A percentile compares a stretch with the other conserved stretches of the same genome.
These are phyloP conservation scores for Schrankia costaestrigalis DNA, from an alignment of 2,888 invertebrate species.

Conservation along the genomic window DNA sequence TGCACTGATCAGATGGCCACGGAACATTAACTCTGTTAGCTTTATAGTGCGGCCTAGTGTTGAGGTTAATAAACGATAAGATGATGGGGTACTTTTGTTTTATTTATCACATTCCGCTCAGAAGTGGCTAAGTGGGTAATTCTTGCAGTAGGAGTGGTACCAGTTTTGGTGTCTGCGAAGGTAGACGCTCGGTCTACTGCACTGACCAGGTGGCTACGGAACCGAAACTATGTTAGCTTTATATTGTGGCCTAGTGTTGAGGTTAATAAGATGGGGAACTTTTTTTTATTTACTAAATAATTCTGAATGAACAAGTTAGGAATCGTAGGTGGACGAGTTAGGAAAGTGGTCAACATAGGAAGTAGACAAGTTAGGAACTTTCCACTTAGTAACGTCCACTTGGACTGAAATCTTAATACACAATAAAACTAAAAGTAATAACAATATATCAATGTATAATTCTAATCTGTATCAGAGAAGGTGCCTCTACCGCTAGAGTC, in stretches of 20 bases:
- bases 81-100: constrained; percentile 23
- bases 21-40: constrained; percentile 60
- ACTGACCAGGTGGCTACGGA: neutral
- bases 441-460: constrained; percentile 8
- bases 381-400: too few relatives aligned
- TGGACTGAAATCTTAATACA: neutral
- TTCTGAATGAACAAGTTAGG: too few relatives aligned
- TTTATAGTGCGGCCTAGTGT: constrained; percentile 54
- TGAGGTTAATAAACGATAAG: constrained; percentile 55
- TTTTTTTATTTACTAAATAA: neutral
- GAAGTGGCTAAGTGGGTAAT: too few relatives aligned
- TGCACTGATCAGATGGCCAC: constrained; percentile 45
- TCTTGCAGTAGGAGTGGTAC: too few relatives aligned
- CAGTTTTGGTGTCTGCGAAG: too few relatives aligned
- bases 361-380: too few relatives aligned
- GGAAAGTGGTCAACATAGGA: too few relatives aligned
- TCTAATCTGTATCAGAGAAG: constrained; percentile 56
- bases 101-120: too few relatives aligned
- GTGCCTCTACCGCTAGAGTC: constrained; percentile 69
- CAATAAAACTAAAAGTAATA: neutral
- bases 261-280: neutral
- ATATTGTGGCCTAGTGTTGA: neutral
- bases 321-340: too few relatives aligned
- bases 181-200: neutral
- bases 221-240: too few relatives aligned